phyloP scores from a whole-genome alignment of 2,888 invertebrate species.

The Thelaira solivaga region DNA sequence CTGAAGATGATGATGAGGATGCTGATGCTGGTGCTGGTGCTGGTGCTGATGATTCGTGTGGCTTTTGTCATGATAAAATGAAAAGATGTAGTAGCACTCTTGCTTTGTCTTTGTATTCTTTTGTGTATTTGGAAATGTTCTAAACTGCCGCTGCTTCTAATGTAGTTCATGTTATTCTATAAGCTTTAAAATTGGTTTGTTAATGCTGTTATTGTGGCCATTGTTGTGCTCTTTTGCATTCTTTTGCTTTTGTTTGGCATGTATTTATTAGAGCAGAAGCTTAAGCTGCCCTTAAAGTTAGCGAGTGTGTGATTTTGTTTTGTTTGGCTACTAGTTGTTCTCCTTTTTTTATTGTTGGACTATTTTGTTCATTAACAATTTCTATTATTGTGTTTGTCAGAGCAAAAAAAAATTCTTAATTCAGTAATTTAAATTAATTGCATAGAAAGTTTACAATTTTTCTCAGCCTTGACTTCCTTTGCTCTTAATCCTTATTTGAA shows the following conservation, averaged over 20 bases:
- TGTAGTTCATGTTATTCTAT: conserved; percentile 54
- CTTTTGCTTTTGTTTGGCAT: background rate
- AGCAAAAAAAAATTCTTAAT: too few relatives aligned
- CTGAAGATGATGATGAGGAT: conserved; percentile 53
- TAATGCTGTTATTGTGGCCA: background rate
- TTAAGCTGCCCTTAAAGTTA: background rate
- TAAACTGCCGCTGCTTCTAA: conserved; percentile 61
- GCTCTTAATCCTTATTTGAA: too few relatives aligned
- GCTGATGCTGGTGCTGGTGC: conserved; percentile 40
- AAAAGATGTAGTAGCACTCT: conserved; percentile 48
- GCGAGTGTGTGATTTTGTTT: background rate
- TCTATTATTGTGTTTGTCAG: too few relatives aligned
- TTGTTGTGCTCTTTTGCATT: background rate
- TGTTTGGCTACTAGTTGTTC: background rate
- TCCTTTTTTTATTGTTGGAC: conserved; percentile 14
- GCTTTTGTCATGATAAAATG: conserved; percentile 51
- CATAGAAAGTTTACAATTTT: conserved; percentile 10
- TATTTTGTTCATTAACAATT: conserved; percentile 38
- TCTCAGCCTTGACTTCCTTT: too few relatives aligned
- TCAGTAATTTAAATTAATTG: conserved; percentile 14
- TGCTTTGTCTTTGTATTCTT: background rate
- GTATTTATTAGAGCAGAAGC: conserved; percentile 17
- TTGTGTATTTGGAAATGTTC: conserved; percentile 41
- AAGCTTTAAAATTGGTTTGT: conserved; percentile 27
- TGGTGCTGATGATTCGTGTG: conserved; percentile 56